Base-by-base conservation (phyloP, 1,140 invertebrate genomes). In the Cheumatopsyche charites region DNA sequence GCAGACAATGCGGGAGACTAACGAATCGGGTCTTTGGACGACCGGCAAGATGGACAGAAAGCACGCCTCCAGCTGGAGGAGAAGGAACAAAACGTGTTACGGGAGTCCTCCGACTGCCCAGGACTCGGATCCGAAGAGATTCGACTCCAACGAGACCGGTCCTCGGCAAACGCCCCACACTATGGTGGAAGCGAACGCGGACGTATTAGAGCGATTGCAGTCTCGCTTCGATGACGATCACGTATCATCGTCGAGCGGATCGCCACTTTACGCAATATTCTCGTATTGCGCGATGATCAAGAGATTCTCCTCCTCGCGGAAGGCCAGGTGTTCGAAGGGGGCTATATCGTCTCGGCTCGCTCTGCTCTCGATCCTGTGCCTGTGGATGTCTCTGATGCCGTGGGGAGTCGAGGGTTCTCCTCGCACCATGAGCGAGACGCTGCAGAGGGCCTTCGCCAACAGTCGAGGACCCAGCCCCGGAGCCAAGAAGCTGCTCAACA, bases 401-500 rank as follows among this genome's bases (percentile, higher is more conserved):
- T 7, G 23, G 21, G 62, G 12, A 5, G 72, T 26, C 6, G 25
- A 21, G 0, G 72, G 21, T 1, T 63, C 66, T 13, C 72, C 72
- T n/a, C 83, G 83, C 75, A 81, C 81, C 76, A 85, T 85, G 78
- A 85, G 83, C 76, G 83, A 85, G 77, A 85, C 83, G 61, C 77
- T 85, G 74, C 83, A 84, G 78, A 77, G 82, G 78, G 83, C 83
- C 76, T 78, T 83, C 77, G 84, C 83, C 25, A 83, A 82, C 61
- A 82, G 82, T 7, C 74, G 83, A 0, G 83, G 83, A 3, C 83
- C 83, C 19, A 84, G 83, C 65, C 83, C 83, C 41, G 83, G 83
- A 0, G 83, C 83, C 1, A 85, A 85, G 80, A 85, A 85, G 75
- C 76, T 85, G 79, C 80, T 85, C 23, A 85, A 85, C 69, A 85